phyloP scores from a whole-genome alignment of 2,797 vertebrate genomes.

The Champsocephalus gunnari region DNA sequence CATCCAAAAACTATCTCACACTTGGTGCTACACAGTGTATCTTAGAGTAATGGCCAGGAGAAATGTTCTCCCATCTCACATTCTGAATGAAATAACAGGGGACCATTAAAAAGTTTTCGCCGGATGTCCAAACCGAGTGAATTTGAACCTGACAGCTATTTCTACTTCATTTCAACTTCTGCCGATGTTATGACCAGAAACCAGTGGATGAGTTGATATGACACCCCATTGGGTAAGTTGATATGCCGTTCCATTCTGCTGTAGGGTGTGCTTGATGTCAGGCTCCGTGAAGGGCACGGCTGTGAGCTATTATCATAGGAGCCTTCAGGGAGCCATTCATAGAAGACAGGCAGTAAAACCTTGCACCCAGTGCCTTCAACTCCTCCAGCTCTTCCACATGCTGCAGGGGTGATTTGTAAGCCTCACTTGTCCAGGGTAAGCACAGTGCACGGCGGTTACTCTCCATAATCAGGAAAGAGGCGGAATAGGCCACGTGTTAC shows the following conservation, averaged over 20 bases:
- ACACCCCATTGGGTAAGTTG: conserved; percentile 73
- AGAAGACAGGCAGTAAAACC: conserved; percentile 83
- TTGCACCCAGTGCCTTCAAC: conserved; percentile 78
- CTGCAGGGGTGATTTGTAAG: conserved; percentile 82
- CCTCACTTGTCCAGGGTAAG: conserved; percentile 77
- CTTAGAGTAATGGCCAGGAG: neutral
- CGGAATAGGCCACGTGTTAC: conserved; percentile 62
- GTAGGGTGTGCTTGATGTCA: conserved; percentile 78
- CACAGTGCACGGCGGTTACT: conserved; percentile 71
- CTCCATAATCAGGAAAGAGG: conserved; percentile 73
- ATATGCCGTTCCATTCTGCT: conserved; percentile 77
- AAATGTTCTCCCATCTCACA: neutral
- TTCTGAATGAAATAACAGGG: conserved; percentile 13
- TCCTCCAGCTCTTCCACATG: conserved; percentile 75
- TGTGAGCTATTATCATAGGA: conserved; percentile 83
- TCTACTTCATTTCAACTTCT: conserved; percentile 54
- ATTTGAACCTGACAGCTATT: conserved; percentile 32
- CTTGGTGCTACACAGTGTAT: conserved; percentile 4
- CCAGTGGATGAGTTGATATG: conserved; percentile 74
- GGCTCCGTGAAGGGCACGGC: conserved; percentile 81
- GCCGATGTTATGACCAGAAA: conserved; percentile 65
- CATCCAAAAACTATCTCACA: neutral
- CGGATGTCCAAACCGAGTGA: conserved; percentile 33
- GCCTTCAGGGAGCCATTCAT: conserved; percentile 82
- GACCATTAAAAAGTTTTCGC: conserved; percentile 37